Evolutionary conservation across 2,888 invertebrate genomes (phyloP).

Genomic region (Calameuta pallipes): DNA sequence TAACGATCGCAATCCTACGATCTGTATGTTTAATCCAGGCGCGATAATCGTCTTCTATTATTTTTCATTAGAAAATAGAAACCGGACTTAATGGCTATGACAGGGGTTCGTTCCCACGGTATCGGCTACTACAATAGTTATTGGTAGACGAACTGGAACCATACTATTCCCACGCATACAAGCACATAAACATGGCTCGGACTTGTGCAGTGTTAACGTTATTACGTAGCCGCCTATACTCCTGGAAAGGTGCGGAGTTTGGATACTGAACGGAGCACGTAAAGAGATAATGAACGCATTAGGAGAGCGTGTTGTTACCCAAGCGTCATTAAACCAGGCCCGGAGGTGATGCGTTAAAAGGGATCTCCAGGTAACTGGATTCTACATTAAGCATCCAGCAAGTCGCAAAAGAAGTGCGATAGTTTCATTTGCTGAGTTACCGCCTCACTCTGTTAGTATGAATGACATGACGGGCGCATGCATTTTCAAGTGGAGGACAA

Average conservation of each 20-base stretch:
- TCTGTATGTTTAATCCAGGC: neutral
- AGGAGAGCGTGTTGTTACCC: neutral
- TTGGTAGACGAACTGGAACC: neutral
- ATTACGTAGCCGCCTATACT: neutral
- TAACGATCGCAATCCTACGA: neutral
- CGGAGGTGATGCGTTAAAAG: neutral
- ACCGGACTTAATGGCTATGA: neutral
- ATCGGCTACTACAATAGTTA: neutral
- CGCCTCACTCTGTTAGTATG: neutral
- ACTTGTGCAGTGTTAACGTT: neutral
- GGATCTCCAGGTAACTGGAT: neutral
- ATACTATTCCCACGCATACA: neutral
- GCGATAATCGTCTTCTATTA: neutral
- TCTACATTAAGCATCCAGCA: neutral
- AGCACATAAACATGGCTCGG: no score
- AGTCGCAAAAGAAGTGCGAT: neutral
- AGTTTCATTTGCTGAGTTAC: neutral
- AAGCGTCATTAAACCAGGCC: neutral
- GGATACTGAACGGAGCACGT: neutral
- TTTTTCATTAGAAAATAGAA: neutral
- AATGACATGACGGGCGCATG: neutral
- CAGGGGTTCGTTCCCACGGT: neutral
- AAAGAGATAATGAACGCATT: neutral
- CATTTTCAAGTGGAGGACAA: neutral
- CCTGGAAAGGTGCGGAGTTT: neutral